Percentiles rank a stretch among this genome's conserved stretches.
phyloP scores from a whole-genome alignment of 2,797 vertebrate species.

The Hyperoplus immaculatus region DNA sequence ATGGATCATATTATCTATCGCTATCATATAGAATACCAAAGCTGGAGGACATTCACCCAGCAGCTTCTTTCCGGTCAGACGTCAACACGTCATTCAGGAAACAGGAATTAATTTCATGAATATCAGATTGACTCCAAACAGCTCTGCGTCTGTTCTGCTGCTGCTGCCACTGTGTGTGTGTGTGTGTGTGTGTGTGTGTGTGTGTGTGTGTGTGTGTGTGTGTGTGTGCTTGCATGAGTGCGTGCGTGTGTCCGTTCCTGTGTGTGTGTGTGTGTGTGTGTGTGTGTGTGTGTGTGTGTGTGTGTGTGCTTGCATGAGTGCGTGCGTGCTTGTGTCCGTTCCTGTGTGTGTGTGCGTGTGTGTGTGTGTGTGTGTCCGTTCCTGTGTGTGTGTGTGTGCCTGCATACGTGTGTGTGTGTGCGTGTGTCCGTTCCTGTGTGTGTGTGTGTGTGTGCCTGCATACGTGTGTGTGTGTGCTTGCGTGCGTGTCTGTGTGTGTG shows the following conservation, averaged over 20 bases:
- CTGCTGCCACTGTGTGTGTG: slow-evolving; percentile 49
- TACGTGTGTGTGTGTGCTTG: no score
- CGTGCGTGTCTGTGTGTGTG: slow-evolving; percentile 42
- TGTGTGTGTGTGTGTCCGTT: no score
- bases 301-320: no score
- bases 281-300: no score
- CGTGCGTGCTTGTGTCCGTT: no score
- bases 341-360: no score
- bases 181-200: slow-evolving; percentile 67
- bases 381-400: no score
- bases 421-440: slow-evolving; percentile 2
- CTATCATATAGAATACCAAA: slow-evolving; percentile 40
- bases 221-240: slow-evolving; percentile 21
- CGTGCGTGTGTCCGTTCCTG: no score
- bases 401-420: no score
- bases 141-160: slow-evolving; percentile 66
- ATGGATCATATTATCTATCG: not conserved
- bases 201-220: slow-evolving; percentile 67
- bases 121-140: slow-evolving; percentile 76
- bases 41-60: slow-evolving; percentile 62
- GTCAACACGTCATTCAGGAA: slow-evolving; percentile 68
- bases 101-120: slow-evolving; percentile 71
- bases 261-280: no score
- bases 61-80: slow-evolving; percentile 56
- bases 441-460: not conserved